A percentile compares a stretch with the other conserved stretches of the same genome.
Evolutionary conservation across 2,797 vertebrate genomes (phyloP).

Genomic region (Nothura maculosa): DNA sequence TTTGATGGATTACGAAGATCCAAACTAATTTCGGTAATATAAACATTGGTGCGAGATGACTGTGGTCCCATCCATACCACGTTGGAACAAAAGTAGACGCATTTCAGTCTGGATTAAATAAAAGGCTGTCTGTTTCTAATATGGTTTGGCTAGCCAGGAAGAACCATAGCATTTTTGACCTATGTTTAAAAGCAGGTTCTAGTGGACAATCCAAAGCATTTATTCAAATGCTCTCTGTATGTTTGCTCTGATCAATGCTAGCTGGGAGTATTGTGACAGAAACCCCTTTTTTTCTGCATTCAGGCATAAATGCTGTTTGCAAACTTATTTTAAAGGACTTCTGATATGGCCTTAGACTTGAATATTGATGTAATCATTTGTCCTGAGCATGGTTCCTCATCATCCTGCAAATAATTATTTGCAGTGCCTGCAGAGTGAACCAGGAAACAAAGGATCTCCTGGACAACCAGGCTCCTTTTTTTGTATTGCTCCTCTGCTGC

Average conservation of each 20-base stretch:
- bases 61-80: neutral
- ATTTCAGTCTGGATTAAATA: conserved; percentile 18
- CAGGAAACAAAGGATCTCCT: conserved; percentile 6
- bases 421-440: conserved; percentile 23
- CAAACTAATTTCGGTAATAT: neutral
- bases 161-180: neutral
- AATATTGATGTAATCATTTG: neutral
- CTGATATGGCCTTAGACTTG: neutral
- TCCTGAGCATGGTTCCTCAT: neutral
- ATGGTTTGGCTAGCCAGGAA: neutral
- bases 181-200: neutral
- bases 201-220: neutral
- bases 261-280: neutral
- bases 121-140: conserved; percentile 3
- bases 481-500: neutral
- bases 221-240: neutral
- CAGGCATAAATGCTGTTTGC: neutral
- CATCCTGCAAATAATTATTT: conserved; percentile 32
- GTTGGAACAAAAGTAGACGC: neutral
- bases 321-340: neutral
- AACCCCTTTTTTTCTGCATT: neutral
- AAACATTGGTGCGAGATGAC: neutral
- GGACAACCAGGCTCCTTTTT: neutral
- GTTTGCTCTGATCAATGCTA: conserved; percentile 7
- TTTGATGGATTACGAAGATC: neutral